Base-by-base conservation (phyloP, 2,113 vertebrate species). In the Ammodytes marinus region DNA sequence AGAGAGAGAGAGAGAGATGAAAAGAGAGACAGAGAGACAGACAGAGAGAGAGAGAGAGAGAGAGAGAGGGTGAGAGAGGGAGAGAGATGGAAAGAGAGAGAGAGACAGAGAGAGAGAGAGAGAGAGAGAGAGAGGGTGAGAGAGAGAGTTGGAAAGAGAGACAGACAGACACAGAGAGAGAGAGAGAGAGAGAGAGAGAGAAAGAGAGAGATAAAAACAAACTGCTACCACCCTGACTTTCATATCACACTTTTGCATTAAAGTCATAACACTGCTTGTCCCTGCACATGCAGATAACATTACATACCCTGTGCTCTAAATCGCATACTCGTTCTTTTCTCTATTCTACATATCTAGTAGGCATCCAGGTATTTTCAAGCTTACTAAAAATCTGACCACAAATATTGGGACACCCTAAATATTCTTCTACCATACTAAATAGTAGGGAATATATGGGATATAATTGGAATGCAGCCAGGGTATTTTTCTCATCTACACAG, bases 181-280 rank as follows among this genome's bases (percentile, higher is more conserved):
- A 57, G 58, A 63, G 57, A 69, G 60, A 50, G 52, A 27, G 27
- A 27, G 27, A 27, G 27, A 27, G 27, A 27, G 27, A 27, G 27
- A 2, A 27, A 27, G 27, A 27, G 27, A 27, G 27, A 27, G 27
- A 27, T 1, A 27, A n/a, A n/a, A n/a, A n/a, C n/a, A 79, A 77
- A 77, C 60, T 2, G 75, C 77, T 67, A 78, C 79, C 69, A 58
- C 8, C 6, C 67, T 17, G 27, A 63, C 55, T 13, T 74, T 84
- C 37, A 49, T 58, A 80, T 42, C 54, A 59, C 17, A 27, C 55
- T 17, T 74, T 42, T 78, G 49, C 73, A 59, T 88, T 72, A 61
- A 69, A 81, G 65, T 55, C 55, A 8, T 4, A 15, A 19, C 3
- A 57, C 66, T 17, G 72, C 54, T 70, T 17, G 52, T 17, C 14